Evolutionary conservation across 2,888 invertebrate genomes (phyloP), one percentile per base, ranked within the genome.

Genomic region (Drosophila fungiperda): DNA sequence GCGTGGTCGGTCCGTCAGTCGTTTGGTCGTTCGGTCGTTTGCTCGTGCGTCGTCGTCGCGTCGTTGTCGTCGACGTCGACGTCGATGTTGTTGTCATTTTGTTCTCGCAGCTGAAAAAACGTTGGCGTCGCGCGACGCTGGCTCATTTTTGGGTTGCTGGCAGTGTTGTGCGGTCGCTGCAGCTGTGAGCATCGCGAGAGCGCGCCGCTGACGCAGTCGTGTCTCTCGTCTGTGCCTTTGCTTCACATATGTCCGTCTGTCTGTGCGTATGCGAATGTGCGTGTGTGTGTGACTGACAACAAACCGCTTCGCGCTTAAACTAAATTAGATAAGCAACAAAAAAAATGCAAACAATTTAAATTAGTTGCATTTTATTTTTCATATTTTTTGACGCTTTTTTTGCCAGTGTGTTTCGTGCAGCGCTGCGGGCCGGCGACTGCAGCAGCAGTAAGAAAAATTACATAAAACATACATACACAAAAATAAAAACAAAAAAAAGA

Each of bases 111-210:
- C 15, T 26, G 55, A 52, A 68, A 50, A 73, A 61, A 48, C 52
- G 80, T 64, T 67, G 77, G 77, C 74, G 78, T 74, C 74, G 78
- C 74, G 81, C 77, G 67, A 72, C 74, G 68, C 74, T 81, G 69
- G 76, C 82, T 68, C 52, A 32, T 40, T 40, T 57, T 35, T 55
- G 54, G 49, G 53, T 59, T 70, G 71, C 58, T 68, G 76, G 65
- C 82, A 80, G 82, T 86, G 83, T 87, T 78, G 77, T 85, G 80
- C 85, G 86, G 82, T 79, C 76, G 81, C 89, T 86, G 86, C 85
- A 87, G 88, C 85, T 83, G 79, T 85, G 72, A 84, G 88, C 85
- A 86, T 86, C 79, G 82, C 83, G 73, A 73, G 75, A 75, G 82
- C 71, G 78, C 72, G 81, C 66, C 72, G 80, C 80, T 57, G 69